A percentile compares a stretch with the other conserved stretches of the same genome.
phyloP scores from a whole-genome alignment of 2,113 vertebrate species.

The Pseudorasbora parva region DNA sequence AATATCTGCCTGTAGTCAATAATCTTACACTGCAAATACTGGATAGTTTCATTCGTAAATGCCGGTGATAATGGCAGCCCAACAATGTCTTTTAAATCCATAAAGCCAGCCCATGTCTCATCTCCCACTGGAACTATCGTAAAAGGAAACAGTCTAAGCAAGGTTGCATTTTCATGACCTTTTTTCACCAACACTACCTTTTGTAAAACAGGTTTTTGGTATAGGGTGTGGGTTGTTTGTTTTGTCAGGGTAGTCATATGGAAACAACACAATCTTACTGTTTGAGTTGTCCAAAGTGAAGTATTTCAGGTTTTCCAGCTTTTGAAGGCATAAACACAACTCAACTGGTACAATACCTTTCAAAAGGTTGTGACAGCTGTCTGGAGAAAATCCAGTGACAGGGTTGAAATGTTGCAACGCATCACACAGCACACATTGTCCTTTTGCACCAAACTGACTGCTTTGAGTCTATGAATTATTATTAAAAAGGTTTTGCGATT shows the following conservation, averaged over 20 bases:
- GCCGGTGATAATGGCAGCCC: background rate
- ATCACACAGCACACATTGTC: background rate
- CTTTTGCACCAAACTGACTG: background rate
- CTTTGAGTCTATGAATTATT: too few relatives aligned
- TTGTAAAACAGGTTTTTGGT: background rate
- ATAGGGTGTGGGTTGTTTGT: background rate
- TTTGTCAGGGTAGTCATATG: background rate
- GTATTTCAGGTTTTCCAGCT: background rate
- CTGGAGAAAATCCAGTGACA: background rate
- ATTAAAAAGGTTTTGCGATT: too few relatives aligned
- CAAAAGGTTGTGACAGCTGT: background rate
- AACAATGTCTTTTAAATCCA: background rate
- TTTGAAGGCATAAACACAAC: background rate
- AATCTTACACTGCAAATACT: background rate
- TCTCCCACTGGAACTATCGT: background rate
- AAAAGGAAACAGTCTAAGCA: background rate
- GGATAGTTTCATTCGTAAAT: background rate
- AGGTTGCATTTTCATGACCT: background rate
- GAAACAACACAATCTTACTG: background rate
- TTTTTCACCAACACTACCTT: background rate
- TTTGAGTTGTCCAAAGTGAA: background rate
- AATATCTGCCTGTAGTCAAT: background rate
- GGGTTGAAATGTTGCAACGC: background rate
- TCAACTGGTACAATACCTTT: constrained; percentile 11
- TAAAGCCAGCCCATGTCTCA: background rate